These are phyloP conservation scores for Phycodurus eques DNA, from an alignment of 2,113 vertebrate species.

Conservation along the genomic window DNA sequence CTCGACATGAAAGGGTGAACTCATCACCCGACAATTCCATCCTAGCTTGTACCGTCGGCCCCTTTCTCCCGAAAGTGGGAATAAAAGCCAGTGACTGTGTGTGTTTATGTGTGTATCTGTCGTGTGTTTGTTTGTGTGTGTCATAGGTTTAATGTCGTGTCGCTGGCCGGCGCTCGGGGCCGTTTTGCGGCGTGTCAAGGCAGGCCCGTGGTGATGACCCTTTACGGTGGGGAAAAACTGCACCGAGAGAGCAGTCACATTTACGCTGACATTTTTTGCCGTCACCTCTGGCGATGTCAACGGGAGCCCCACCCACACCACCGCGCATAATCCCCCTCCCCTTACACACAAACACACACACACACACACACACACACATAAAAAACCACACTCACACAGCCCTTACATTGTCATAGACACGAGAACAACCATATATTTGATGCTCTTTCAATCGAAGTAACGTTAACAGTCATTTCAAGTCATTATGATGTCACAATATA, in stretches of 20 bases:
- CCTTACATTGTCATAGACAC: not conserved
- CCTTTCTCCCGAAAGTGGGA: slow-evolving; percentile 51
- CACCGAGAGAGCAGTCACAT: slow-evolving; percentile 75
- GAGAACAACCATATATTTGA: not conserved
- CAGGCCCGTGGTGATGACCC: slow-evolving; percentile 72
- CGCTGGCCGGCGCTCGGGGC: slow-evolving; percentile 60
- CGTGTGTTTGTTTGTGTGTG: slow-evolving; percentile 14
- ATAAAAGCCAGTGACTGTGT: slow-evolving; percentile 38
- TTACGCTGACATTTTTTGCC: slow-evolving; percentile 79
- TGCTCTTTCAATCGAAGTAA: not conserved
- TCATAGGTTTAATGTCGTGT: slow-evolving; percentile 69
- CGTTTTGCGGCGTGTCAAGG: slow-evolving; percentile 66
- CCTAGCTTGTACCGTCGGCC: slow-evolving; percentile 41
- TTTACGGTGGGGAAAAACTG: slow-evolving; percentile 63
- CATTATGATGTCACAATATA: not conserved
- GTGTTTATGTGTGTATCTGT: slow-evolving; percentile 23
- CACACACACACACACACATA: slow-evolving; percentile 20
- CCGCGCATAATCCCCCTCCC: slow-evolving; percentile 13
- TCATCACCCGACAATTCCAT: slow-evolving; percentile 66
- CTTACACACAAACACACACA: slow-evolving; percentile 7
- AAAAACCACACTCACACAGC: slow-evolving; percentile 5
- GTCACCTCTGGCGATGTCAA: slow-evolving; percentile 79
- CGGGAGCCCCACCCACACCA: slow-evolving; percentile 33
- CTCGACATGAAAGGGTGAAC: slow-evolving; percentile 72
- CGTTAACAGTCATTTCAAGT: not conserved